A percentile compares a stretch with the other conserved stretches of the same genome.
Evolutionary conservation across 2,888 invertebrate genomes (phyloP).

Genomic region (Orthonychiurus folsomi): DNA sequence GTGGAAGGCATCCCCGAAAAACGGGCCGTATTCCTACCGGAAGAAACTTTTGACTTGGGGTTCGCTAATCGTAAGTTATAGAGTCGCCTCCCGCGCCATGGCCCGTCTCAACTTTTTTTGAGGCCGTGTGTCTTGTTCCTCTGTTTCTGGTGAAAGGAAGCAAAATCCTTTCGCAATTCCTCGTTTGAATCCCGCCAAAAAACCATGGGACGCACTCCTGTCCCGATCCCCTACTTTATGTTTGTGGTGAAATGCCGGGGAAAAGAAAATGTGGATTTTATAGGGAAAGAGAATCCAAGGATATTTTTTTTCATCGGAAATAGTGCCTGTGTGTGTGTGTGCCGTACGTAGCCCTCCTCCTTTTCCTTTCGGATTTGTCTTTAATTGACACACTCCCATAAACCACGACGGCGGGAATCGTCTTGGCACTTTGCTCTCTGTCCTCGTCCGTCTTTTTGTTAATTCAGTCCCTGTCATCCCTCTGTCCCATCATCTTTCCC

Average conservation of each 20-base stretch:
- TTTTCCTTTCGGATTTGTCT: constrained; percentile 1
- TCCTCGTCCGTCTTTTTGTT: too few relatives aligned
- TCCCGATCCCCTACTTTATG: not conserved
- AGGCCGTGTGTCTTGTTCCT: constrained; percentile 7
- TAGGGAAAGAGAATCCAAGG: not conserved
- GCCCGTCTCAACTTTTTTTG: constrained; percentile 24
- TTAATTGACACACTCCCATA: constrained; percentile 17
- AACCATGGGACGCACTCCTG: too few relatives aligned
- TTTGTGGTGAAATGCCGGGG: not conserved
- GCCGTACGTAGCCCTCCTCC: too few relatives aligned
- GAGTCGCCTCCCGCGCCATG: constrained; percentile 31
- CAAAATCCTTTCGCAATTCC: not conserved
- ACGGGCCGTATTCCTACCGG: constrained; percentile 34
- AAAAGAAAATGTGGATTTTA: not conserved
- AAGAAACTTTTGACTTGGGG: constrained; percentile 41
- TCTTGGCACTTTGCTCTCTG: too few relatives aligned
- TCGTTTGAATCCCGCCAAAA: not conserved
- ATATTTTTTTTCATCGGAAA: too few relatives aligned
- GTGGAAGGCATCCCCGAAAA: too few relatives aligned
- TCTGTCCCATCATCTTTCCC: too few relatives aligned
- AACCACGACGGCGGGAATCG: too few relatives aligned
- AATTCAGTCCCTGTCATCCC: too few relatives aligned
- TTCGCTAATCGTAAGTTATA: constrained; percentile 41
- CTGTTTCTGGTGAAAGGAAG: not conserved
- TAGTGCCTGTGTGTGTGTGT: too few relatives aligned